A percentile compares a stretch with the other conserved stretches of the same genome.
Evolutionary conservation across 2,888 invertebrate species (phyloP).

Genomic region (Cheiracanthium punctorium): DNA sequence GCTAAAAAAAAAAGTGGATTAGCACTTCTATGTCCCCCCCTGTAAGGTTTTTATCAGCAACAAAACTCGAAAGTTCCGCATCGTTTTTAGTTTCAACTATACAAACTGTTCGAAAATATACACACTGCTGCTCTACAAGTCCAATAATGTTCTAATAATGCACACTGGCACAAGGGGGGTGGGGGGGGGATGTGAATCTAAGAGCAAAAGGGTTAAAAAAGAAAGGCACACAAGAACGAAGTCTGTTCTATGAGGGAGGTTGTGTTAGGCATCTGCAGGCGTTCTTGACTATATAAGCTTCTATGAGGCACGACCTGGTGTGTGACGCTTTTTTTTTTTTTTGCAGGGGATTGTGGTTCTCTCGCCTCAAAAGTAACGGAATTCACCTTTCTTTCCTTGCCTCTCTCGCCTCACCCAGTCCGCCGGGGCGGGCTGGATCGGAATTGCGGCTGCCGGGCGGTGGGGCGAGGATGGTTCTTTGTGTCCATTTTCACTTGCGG

Average conservation of each 20-base stretch:
- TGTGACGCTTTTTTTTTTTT: neutral
- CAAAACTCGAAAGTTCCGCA: too few species aligned
- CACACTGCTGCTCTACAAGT: too few species aligned
- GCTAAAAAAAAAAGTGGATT: too few species aligned
- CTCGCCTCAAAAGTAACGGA: conserved; percentile 86
- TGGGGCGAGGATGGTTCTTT: conserved; percentile 42
- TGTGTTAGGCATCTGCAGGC: neutral
- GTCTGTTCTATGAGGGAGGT: neutral
- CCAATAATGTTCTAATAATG: too few species aligned
- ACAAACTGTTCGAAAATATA: too few species aligned
- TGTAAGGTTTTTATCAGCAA: too few species aligned
- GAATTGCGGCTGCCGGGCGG: conserved; percentile 45
- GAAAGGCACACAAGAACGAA: neutral
- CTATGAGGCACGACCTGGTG: neutral
- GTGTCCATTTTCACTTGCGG: conserved; percentile 50
- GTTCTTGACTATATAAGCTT: conserved; percentile 17
- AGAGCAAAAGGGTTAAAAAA: too few species aligned
- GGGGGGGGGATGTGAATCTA: too few species aligned
- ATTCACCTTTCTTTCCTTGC: conserved; percentile 95
- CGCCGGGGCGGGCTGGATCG: conserved; percentile 75
- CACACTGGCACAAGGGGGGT: too few species aligned
- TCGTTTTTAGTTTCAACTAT: too few species aligned
- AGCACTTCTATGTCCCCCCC: too few species aligned
- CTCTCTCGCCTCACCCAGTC: conserved; percentile 92
- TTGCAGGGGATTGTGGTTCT: neutral